phyloP scores from a whole-genome alignment of 2,113 vertebrate genomes.

The Plectropomus leopardus region DNA sequence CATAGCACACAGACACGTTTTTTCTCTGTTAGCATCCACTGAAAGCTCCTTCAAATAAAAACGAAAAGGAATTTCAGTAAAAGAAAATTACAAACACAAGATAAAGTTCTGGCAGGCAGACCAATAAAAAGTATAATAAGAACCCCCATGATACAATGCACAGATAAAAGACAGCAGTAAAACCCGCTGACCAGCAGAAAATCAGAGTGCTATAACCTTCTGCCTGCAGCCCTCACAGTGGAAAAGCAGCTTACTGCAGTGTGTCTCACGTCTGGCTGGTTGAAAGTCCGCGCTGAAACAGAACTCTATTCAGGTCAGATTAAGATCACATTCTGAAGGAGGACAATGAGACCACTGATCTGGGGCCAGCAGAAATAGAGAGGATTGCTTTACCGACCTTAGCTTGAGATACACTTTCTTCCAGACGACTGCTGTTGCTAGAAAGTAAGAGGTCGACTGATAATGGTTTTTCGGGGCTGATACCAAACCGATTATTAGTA shows the following conservation, averaged over 20 bases:
- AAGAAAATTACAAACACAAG: slow-evolving; percentile 62
- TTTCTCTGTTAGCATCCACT: slow-evolving; percentile 27
- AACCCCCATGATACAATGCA: slow-evolving; percentile 33
- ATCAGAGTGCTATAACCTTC: slow-evolving; percentile 41
- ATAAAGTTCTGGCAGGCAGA: slow-evolving; percentile 27
- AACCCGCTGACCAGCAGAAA: slow-evolving; percentile 35
- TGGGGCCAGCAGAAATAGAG: slow-evolving; percentile 71
- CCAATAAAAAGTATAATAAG: slow-evolving; percentile 52
- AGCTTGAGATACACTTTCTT: slow-evolving; percentile 37
- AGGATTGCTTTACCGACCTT: slow-evolving; percentile 69
- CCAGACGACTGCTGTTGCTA: not conserved
- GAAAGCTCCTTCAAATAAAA: slow-evolving; percentile 31
- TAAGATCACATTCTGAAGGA: slow-evolving; percentile 81
- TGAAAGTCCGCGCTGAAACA: slow-evolving; percentile 76
- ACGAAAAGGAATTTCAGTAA: slow-evolving; percentile 37
- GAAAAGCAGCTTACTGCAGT: slow-evolving; percentile 61
- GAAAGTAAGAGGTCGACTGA: too few species aligned
- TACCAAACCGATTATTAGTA: too few species aligned
- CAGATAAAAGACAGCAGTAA: slow-evolving; percentile 55
- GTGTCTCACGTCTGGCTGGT: slow-evolving; percentile 57
- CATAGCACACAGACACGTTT: slow-evolving; percentile 43
- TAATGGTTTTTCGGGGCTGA: too few species aligned
- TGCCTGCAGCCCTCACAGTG: slow-evolving; percentile 29
- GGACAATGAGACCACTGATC: slow-evolving; percentile 78
- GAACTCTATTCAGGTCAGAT: slow-evolving; percentile 79